Conservation (phyloP, 2,797 vertebrate species). For the Schizopygopsis pylzovi region DNA sequence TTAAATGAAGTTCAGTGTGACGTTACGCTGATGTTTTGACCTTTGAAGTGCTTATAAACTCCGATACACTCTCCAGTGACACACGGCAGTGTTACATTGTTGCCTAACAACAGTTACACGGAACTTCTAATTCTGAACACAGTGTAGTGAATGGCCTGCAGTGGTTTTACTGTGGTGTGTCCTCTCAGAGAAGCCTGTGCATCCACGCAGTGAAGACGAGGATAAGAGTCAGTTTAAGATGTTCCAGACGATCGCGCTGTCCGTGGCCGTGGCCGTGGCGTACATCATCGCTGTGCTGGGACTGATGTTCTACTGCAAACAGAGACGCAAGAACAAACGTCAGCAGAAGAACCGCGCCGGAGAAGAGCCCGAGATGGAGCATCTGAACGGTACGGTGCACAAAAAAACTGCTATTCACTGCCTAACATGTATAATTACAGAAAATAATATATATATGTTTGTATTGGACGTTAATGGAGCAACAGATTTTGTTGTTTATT, state of each 20-base stretch:
- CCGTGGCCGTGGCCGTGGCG: slow-evolving; percentile 93
- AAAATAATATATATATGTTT: no score
- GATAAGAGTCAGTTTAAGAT: slow-evolving; percentile 94
- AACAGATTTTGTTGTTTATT: no score
- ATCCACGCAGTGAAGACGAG: slow-evolving; percentile 54
- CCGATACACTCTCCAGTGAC: neutral
- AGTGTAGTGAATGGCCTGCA: neutral
- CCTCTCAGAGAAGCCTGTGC: slow-evolving; percentile 85
- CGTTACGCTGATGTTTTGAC: neutral
- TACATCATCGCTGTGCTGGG: slow-evolving; percentile 97
- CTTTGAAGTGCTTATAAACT: neutral
- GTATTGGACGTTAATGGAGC: no score
- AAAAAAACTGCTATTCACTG: no score
- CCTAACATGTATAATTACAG: no score
- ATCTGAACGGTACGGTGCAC: slow-evolving; percentile 85
- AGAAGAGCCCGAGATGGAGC: slow-evolving; percentile 97
- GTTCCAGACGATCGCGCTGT: slow-evolving; percentile 98
- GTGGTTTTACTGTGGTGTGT: neutral
- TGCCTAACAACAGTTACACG: neutral
- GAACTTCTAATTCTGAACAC: no score
- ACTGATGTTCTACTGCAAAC: slow-evolving; percentile 99
- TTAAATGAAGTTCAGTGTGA: neutral
- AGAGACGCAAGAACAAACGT: slow-evolving; percentile 91
- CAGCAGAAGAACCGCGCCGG: slow-evolving; percentile 88
- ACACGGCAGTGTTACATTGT: neutral